phyloP scores from a whole-genome alignment of 1,140 invertebrate genomes.

The Pomacea maculata region DNA sequence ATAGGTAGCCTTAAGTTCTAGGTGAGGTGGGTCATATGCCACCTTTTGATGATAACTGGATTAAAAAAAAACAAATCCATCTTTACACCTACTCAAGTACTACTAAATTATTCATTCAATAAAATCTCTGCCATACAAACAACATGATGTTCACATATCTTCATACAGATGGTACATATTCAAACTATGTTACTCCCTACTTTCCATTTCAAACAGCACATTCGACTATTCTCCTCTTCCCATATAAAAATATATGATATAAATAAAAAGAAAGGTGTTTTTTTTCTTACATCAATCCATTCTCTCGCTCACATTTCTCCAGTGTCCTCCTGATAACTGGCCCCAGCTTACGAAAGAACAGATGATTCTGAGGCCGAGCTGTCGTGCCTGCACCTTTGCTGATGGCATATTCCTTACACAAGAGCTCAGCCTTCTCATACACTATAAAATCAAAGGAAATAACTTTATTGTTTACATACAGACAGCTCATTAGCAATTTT shows the following conservation, averaged over 20 bases:
- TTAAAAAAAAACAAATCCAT: constrained; percentile 16
- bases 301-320: constrained; percentile 79
- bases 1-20: constrained; percentile 76
- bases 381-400: constrained; percentile 71
- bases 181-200: no score
- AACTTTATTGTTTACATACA: no score
- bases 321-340: constrained; percentile 73
- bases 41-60: constrained; percentile 76
- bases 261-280: background rate
- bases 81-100: no score
- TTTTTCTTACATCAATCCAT: constrained; percentile 74
- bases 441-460: constrained; percentile 50
- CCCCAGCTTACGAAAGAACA: constrained; percentile 74
- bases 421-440: constrained; percentile 69
- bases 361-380: constrained; percentile 74
- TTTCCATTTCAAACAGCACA: no score
- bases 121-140: background rate
- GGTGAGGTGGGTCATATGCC: constrained; percentile 71
- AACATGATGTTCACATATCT: no score
- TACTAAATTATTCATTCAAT: background rate
- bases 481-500: constrained; percentile 1
- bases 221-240: no score
- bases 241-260: background rate
- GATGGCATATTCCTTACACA: constrained; percentile 73
- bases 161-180: no score